Percentiles rank a stretch among this genome's conserved stretches.
Evolutionary conservation across 2,888 invertebrate species (phyloP).

Genomic region (Pyrocoelia pectoralis): DNA sequence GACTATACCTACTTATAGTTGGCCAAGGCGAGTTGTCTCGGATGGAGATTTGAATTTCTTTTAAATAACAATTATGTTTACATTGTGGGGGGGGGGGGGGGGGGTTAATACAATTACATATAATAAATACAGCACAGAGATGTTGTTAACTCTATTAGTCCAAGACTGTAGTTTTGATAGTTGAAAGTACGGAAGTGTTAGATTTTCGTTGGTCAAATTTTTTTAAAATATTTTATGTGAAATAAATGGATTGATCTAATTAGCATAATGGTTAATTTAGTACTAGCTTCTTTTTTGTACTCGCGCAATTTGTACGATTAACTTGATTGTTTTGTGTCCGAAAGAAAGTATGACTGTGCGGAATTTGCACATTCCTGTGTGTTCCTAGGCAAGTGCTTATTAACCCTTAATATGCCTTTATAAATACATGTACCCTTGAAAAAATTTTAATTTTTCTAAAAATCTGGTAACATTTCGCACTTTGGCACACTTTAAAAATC

Average conservation of each 20-base stretch:
- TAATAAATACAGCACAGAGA: slow-evolving; percentile 16
- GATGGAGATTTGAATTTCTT: slow-evolving; percentile 37
- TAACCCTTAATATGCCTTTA: slow-evolving; percentile 46
- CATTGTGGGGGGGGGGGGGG: slow-evolving; percentile 39
- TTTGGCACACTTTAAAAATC: slow-evolving; percentile 62
- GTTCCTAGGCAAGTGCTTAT: slow-evolving; percentile 48
- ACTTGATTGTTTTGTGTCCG: slow-evolving; percentile 46
- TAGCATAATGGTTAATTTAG: slow-evolving; percentile 42
- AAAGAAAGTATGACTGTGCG: slow-evolving; percentile 37
- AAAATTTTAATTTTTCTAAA: slow-evolving; percentile 51
- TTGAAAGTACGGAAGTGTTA: slow-evolving; percentile 46
- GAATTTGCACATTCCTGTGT: slow-evolving; percentile 48
- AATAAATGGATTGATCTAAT: slow-evolving; percentile 58
- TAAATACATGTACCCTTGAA: slow-evolving; percentile 61
- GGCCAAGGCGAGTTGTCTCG: slow-evolving; percentile 4
- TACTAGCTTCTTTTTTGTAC: slow-evolving; percentile 48
- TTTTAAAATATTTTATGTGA: slow-evolving; percentile 49
- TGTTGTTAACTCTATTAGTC: slow-evolving; percentile 27
- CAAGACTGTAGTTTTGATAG: slow-evolving; percentile 21
- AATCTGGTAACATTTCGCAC: slow-evolving; percentile 62
- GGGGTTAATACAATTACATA: slow-evolving; percentile 28
- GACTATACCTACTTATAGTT: background rate
- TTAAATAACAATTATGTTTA: slow-evolving; percentile 34
- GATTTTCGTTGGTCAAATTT: slow-evolving; percentile 49
- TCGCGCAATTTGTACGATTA: slow-evolving; percentile 50